Conservation (phyloP, 2,113 vertebrate genomes). For the Atractosteus spatula region DNA sequence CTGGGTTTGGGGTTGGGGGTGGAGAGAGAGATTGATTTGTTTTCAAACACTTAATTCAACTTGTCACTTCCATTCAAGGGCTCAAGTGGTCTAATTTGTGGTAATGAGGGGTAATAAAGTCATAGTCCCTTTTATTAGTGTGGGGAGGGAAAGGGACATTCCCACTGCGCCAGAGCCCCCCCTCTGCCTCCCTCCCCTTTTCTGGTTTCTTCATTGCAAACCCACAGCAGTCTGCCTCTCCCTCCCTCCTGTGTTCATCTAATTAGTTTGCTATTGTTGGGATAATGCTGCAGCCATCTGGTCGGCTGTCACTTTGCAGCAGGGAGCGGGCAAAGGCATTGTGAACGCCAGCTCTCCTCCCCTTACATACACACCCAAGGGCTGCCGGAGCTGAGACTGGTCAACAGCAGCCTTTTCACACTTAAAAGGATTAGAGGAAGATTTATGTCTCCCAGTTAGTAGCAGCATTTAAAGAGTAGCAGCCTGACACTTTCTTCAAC, state of each 20-base stretch:
- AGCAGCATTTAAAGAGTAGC: slow-evolving; percentile 10
- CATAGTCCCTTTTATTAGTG: slow-evolving; percentile 67
- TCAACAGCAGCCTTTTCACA: slow-evolving; percentile 63
- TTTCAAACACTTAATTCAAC: slow-evolving; percentile 78
- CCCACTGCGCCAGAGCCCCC: slow-evolving; percentile 14
- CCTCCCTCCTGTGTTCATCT: slow-evolving; percentile 66
- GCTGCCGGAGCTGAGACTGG: slow-evolving; percentile 29
- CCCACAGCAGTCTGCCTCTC: slow-evolving; percentile 43
- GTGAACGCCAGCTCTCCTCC: slow-evolving; percentile 33
- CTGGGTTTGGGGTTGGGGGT: slow-evolving; percentile 50
- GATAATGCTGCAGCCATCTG: slow-evolving; percentile 73
- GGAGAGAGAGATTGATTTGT: slow-evolving; percentile 58
- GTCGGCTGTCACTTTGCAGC: slow-evolving; percentile 47
- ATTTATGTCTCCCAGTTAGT: slow-evolving; percentile 59
- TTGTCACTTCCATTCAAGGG: slow-evolving; percentile 71
- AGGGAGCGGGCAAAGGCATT: slow-evolving; percentile 31
- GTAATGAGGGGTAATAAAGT: slow-evolving; percentile 81
- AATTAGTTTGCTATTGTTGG: slow-evolving; percentile 76
- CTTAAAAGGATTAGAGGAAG: slow-evolving; percentile 73
- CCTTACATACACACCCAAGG: slow-evolving; percentile 46
- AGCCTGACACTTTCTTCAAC: slow-evolving; percentile 8
- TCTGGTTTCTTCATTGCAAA: slow-evolving; percentile 20
- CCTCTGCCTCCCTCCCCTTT: slow-evolving; percentile 27
- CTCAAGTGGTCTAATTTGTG: slow-evolving; percentile 76
- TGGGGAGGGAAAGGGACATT: slow-evolving; percentile 35